These are phyloP conservation scores for Xenopus tropicalis DNA, from an alignment of 2,113 vertebrate genomes.

Conservation along the genomic window UCB_Xtro_10.0 CM004444.2:158880001-158880500, in stretches of 20 bases:
- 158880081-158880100: constrained; percentile 14
- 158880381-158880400: no score
- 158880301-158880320: no score
- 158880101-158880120: constrained; percentile 18
- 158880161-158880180: background rate
- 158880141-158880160: constrained; percentile 29
- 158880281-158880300: no score
- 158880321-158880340: no score
- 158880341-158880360: no score
- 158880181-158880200: constrained; percentile 4
- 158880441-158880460: no score
- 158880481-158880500: no score
- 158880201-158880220: constrained; percentile 20
- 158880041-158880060: constrained; percentile 29
- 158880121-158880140: background rate
- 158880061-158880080: constrained; percentile 25
- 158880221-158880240: constrained; percentile 3
- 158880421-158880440: no score
- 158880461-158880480: no score
- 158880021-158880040: constrained; percentile 11
- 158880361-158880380: no score
- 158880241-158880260: background rate
- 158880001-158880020: background rate
- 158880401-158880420: no score
- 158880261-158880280: no score